Conservation (phyloP, 1,140 invertebrate species). For the Oppia nitens region DNA sequence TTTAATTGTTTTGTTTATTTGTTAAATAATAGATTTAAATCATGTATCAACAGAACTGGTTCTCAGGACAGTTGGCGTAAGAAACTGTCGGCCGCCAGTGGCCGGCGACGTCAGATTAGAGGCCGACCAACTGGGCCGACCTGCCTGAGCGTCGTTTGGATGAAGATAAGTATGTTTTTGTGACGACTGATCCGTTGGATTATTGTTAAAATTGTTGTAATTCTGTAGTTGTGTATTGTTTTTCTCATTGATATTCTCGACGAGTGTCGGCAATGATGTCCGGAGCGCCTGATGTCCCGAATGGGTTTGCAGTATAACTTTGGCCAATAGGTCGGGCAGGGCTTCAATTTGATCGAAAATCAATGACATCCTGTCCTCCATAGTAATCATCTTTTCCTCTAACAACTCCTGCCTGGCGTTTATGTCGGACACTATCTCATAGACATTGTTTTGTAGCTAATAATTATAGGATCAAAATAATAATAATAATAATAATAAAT, state of each 20-base stretch:
- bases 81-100: background rate
- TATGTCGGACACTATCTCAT: constrained; percentile 92
- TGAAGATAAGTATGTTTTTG: constrained; percentile 19
- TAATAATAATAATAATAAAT: constrained; percentile 7
- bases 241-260: background rate
- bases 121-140: constrained; percentile 20
- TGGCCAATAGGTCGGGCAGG: constrained; percentile 18
- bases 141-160: constrained; percentile 22
- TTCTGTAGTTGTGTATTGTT: background rate
- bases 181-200: constrained; percentile 11
- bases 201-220: background rate
- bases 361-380: constrained; percentile 45
- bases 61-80: constrained; percentile 10
- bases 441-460: constrained; percentile 94
- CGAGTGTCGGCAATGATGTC: constrained; percentile 6
- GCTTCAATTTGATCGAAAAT: constrained; percentile 22
- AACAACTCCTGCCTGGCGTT: constrained; percentile 70
- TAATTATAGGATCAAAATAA: constrained; percentile 31
- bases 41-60: constrained; percentile 10
- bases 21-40: background rate
- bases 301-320: constrained; percentile 11
- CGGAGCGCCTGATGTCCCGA: background rate
- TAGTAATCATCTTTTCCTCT: constrained; percentile 62
- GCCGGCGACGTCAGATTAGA: constrained; percentile 12
- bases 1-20: too few species aligned